A percentile compares a stretch with the other conserved stretches of the same genome.
Conservation (phyloP, 2,797 vertebrate genomes). For the Chrosomus eos region DNA sequence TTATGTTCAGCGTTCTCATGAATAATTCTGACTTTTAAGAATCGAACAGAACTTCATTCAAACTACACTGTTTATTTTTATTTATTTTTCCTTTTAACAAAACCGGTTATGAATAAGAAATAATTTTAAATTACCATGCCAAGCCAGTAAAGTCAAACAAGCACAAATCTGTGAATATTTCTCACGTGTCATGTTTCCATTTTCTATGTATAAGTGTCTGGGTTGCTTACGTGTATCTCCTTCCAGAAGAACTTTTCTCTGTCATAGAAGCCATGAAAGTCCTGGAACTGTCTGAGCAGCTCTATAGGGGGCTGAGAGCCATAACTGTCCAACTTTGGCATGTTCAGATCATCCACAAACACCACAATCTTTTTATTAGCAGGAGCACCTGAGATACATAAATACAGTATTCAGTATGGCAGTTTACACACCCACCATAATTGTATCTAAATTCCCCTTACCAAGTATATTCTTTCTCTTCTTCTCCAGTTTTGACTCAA, state of each 20-base stretch:
- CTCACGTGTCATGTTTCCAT: neutral
- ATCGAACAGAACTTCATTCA: neutral
- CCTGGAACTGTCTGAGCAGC: constrained; percentile 86
- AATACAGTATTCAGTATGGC: neutral
- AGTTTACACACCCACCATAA: neutral
- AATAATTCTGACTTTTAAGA: neutral
- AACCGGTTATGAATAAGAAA: neutral
- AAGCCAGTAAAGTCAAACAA: neutral
- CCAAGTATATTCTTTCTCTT: constrained; percentile 86
- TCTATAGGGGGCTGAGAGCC: constrained; percentile 88
- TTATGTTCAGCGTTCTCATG: neutral
- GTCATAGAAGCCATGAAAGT: constrained; percentile 87
- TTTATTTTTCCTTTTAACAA: neutral
- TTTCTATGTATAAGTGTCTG: neutral
- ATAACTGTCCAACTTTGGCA: constrained; percentile 85
- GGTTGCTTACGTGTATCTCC: constrained; percentile 80
- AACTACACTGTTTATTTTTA: neutral
- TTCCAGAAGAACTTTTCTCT: constrained; percentile 86
- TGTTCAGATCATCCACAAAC: constrained; percentile 89
- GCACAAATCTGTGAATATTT: neutral
- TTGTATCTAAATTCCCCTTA: constrained; percentile 58
- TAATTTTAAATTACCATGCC: neutral
- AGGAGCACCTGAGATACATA: constrained; percentile 76
- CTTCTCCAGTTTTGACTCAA: constrained; percentile 88
- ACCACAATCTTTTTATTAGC: constrained; percentile 82